Percentiles rank a stretch among this genome's conserved stretches.
phyloP scores from a whole-genome alignment of 2,113 vertebrate species.

The Callipepla squamata region DNA sequence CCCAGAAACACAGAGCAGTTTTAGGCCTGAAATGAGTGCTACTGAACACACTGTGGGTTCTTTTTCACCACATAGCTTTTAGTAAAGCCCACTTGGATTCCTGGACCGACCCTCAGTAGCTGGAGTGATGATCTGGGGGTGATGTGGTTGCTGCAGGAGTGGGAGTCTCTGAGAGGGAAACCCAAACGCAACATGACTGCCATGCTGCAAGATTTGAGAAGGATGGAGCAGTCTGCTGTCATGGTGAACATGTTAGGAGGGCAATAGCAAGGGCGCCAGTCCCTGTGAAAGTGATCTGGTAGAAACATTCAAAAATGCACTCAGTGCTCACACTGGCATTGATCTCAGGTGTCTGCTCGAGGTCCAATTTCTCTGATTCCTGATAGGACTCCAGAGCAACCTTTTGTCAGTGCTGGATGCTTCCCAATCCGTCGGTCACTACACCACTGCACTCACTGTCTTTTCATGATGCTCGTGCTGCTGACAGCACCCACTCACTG shows the following conservation, averaged over 20 bases:
- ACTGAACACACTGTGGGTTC: not conserved
- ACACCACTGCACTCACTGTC: accelerated
- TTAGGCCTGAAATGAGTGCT: not conserved
- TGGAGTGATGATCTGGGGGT: not conserved
- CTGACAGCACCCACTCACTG: not conserved
- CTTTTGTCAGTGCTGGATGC: not conserved
- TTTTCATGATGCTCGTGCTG: not conserved
- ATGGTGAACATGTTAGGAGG: not conserved
- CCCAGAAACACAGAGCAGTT: not conserved
- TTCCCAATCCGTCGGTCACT: not conserved
- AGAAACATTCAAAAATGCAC: not conserved
- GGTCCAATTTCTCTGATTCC: not conserved
- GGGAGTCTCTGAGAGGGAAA: not conserved
- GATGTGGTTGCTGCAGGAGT: not conserved
- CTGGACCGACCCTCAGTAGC: not conserved
- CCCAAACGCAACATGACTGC: not conserved
- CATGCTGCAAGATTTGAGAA: not conserved
- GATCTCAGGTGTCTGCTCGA: not conserved
- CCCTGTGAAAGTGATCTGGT: not conserved
- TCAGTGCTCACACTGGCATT: not conserved
- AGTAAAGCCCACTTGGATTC: not conserved
- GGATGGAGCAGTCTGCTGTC: not conserved
- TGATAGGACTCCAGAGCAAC: not conserved
- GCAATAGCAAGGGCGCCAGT: not conserved
- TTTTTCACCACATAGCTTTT: not conserved